These are phyloP conservation scores for Cantharis rufa DNA, from an alignment of 2,888 invertebrate species.

Conservation along the genomic window DNA sequence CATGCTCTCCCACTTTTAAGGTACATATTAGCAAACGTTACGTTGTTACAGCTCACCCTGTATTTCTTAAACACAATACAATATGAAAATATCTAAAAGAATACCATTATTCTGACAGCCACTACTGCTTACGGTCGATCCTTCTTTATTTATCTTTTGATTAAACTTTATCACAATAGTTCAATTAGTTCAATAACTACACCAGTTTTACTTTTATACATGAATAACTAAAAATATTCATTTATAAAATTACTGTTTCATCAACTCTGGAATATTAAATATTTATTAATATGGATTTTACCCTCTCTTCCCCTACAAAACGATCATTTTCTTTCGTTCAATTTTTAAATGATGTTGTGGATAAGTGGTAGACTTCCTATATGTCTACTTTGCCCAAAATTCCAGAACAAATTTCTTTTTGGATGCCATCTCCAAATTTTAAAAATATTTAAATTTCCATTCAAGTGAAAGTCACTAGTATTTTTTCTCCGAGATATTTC, in stretches of 20 bases:
- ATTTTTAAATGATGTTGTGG: too few relatives aligned
- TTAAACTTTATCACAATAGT: background rate
- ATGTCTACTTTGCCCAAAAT: too few relatives aligned
- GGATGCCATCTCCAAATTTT: too few relatives aligned
- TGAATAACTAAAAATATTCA: background rate
- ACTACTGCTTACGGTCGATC: background rate
- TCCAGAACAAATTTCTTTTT: too few relatives aligned
- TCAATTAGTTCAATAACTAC: background rate
- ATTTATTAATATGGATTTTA: background rate
- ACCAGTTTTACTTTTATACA: background rate
- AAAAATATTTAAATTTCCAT: too few relatives aligned
- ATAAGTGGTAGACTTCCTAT: too few relatives aligned
- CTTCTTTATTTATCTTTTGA: background rate
- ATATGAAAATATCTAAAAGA: background rate
- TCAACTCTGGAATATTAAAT: background rate
- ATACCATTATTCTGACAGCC: background rate
- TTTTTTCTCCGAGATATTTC: too few relatives aligned
- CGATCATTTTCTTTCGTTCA: background rate
- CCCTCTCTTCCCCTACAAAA: background rate
- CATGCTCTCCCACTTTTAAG: background rate
- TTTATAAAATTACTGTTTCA: background rate
- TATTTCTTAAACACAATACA: background rate
- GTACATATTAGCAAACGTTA: background rate
- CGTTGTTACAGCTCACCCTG: background rate
- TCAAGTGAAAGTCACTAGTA: too few relatives aligned